phyloP scores from a whole-genome alignment of 2,797 vertebrate genomes.

The Phalanger gymnotis region DNA sequence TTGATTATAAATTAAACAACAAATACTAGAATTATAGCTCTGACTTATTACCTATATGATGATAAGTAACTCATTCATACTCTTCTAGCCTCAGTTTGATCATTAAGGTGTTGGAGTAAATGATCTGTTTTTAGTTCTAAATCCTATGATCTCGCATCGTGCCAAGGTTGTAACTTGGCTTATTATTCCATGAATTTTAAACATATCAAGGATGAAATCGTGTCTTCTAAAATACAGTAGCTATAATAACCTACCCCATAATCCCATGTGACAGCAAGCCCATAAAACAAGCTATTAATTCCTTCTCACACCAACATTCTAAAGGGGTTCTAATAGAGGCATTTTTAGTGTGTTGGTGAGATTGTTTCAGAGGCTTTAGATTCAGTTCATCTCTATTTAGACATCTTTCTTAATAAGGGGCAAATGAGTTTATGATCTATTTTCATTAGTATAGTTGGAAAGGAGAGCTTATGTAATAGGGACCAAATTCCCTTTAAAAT shows the following conservation, averaged over 20 bases:
- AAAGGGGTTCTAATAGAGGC: conserved; percentile 24
- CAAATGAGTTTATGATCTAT: not conserved
- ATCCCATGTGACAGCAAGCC: not conserved
- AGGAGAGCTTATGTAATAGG: not conserved
- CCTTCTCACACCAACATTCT: conserved; percentile 16
- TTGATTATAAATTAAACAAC: not conserved
- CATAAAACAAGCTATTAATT: not conserved
- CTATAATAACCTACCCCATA: not conserved
- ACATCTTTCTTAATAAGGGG: conserved; percentile 13
- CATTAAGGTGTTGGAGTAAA: not conserved
- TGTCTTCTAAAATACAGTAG: not conserved
- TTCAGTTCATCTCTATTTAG: not conserved
- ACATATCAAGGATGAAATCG: conserved; percentile 12
- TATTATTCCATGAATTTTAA: conserved; percentile 25
- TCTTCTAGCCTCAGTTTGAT: not conserved
- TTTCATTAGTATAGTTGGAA: not conserved
- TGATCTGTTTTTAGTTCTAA: not conserved
- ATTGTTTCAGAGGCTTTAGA: not conserved
- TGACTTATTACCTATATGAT: not conserved
- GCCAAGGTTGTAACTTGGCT: conserved; percentile 20
- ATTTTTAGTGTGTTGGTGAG: conserved; percentile 14
- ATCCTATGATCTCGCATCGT: not conserved
- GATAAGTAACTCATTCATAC: not conserved
- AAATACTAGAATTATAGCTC: not conserved
- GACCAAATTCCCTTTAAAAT: not conserved